These are phyloP conservation scores for Littorina saxatilis DNA, from an alignment of 1,140 invertebrate species.

Conservation along the genomic window DNA sequence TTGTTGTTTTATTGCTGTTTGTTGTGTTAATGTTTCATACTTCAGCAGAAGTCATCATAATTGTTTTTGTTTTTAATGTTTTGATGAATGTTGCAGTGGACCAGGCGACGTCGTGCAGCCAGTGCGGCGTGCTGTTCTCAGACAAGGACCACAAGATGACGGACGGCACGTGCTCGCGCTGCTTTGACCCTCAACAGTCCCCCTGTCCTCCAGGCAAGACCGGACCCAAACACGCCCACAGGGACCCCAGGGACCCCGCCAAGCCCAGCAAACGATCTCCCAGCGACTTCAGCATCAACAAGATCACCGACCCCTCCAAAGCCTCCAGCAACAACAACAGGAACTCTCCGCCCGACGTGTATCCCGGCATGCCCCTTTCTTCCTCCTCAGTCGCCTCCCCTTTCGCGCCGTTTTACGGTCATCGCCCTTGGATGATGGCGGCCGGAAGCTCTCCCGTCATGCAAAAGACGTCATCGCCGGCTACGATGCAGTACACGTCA, in stretches of 20 bases:
- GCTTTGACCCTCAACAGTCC: neutral
- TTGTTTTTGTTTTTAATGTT: conserved; percentile 18
- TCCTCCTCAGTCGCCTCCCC: neutral
- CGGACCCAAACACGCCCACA: neutral
- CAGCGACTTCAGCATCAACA: conserved; percentile 52
- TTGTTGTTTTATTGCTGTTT: too few species aligned
- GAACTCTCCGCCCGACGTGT: neutral
- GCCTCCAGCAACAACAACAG: neutral
- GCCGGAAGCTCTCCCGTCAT: neutral
- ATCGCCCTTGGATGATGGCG: conserved; percentile 5
- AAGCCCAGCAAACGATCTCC: neutral
- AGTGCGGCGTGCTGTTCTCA: conserved; percentile 14
- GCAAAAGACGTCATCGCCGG: neutral
- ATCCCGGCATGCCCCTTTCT: neutral
- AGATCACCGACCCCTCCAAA: conserved; percentile 36
- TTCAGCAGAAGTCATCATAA: too few species aligned
- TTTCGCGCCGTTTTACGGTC: neutral
- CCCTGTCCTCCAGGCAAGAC: neutral
- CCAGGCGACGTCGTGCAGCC: neutral
- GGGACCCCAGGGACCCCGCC: neutral
- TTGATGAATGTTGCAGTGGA: neutral
- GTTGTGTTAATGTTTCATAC: too few species aligned
- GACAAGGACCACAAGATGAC: neutral
- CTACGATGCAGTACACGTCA: neutral
- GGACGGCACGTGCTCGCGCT: conserved; percentile 11